Evolutionary conservation across 2,888 invertebrate species (phyloP).

Genomic region (Ellobium chinense): DNA sequence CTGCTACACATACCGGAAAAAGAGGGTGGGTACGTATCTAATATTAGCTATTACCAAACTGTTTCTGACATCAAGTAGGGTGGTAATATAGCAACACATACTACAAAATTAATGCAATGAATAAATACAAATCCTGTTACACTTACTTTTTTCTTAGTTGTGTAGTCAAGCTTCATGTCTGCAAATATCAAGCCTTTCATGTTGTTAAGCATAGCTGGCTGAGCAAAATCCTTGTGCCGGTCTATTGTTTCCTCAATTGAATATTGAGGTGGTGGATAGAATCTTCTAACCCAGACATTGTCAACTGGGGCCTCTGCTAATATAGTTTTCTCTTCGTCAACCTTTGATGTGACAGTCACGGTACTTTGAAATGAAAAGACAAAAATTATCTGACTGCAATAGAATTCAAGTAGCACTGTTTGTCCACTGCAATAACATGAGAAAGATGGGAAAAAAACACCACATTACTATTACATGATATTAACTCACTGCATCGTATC

Average conservation of each 20-base stretch:
- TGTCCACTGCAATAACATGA: background rate
- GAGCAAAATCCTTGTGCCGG: conserved; percentile 70
- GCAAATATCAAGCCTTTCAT: conserved; percentile 64
- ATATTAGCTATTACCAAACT: too few relatives aligned
- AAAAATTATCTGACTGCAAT: too few relatives aligned
- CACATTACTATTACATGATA: too few relatives aligned
- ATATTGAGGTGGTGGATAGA: conserved; percentile 61
- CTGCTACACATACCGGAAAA: too few relatives aligned
- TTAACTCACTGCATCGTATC: too few relatives aligned
- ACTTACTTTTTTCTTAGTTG: conserved; percentile 72
- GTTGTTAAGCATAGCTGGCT: conserved; percentile 72
- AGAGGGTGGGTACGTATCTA: too few relatives aligned
- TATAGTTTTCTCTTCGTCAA: background rate
- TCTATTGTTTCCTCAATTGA: conserved; percentile 61
- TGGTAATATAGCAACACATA: too few relatives aligned
- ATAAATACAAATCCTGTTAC: background rate
- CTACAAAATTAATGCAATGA: background rate
- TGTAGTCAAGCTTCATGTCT: conserved; percentile 65
- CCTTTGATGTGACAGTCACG: background rate
- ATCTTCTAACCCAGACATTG: conserved; percentile 69
- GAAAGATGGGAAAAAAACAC: too few relatives aligned
- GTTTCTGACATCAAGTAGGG: too few relatives aligned
- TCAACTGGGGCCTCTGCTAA: conserved; percentile 57
- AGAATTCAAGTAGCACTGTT: too few relatives aligned
- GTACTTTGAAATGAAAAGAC: background rate